Evolutionary conservation across 2,113 vertebrate species (phyloP).

Genomic region (Vidua chalybeata): DNA sequence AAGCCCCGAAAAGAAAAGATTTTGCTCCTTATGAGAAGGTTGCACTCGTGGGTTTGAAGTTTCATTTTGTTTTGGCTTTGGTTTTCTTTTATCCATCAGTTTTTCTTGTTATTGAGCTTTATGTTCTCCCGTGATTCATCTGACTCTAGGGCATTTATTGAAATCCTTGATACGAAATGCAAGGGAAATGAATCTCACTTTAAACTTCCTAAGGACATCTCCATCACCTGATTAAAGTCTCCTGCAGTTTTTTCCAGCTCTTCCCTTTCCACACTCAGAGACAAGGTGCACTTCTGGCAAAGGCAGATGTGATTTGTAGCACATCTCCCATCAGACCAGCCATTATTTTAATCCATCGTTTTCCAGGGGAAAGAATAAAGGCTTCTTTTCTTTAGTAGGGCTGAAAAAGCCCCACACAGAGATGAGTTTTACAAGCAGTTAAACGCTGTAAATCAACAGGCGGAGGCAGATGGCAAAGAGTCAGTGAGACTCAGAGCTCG

Average conservation of each 20-base stretch:
- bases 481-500: not conserved
- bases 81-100: not conserved
- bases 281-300: not conserved
- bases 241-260: not conserved
- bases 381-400: not conserved
- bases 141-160: constrained; percentile 14
- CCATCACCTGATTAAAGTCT: not conserved
- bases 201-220: not conserved
- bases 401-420: not conserved
- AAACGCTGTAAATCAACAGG: not conserved
- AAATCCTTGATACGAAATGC: not conserved
- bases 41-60: not conserved
- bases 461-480: not conserved
- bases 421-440: not conserved
- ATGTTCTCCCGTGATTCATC: constrained; percentile 39
- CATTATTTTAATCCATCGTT: not conserved
- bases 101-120: constrained; percentile 29
- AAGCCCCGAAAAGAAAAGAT: not conserved
- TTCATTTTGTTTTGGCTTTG: constrained; percentile 24
- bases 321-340: not conserved
- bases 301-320: not conserved
- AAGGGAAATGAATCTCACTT: constrained; percentile 15
- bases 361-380: not conserved
- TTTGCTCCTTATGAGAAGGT: not conserved
- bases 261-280: not conserved